Conservation (phyloP, 1,140 invertebrate species). For the Riptortus pedestris region DNA sequence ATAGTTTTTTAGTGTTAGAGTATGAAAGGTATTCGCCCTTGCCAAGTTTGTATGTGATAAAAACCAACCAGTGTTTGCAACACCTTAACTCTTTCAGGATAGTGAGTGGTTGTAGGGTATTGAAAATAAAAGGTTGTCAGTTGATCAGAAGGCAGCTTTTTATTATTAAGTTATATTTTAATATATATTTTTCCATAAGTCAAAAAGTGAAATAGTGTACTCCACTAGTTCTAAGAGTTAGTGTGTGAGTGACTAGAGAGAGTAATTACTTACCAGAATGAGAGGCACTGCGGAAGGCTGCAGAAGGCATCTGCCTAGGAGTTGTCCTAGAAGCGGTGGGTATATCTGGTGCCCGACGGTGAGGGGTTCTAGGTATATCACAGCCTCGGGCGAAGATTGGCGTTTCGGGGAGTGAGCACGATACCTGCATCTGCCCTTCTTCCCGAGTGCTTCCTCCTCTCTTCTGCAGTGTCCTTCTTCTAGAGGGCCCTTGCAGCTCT, state of each 20-base stretch:
- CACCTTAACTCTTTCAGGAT: no score
- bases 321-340: conserved; percentile 26
- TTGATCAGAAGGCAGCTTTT: no score
- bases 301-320: conserved; percentile 18
- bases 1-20: no score
- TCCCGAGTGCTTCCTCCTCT: conserved; percentile 40
- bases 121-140: no score
- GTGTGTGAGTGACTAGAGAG: not conserved
- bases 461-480: conserved; percentile 42
- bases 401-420: conserved; percentile 69
- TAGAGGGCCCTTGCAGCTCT: conserved; percentile 48
- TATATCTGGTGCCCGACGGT: conserved; percentile 33
- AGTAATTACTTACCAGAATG: conserved; percentile 3
- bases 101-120: no score
- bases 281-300: not conserved
- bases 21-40: no score
- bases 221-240: not conserved
- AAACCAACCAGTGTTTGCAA: no score
- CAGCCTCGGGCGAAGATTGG: conserved; percentile 65
- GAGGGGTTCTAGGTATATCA: conserved; percentile 34
- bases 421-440: conserved; percentile 57
- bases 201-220: not conserved
- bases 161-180: no score
- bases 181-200: not conserved
- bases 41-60: no score